Evolutionary conservation across 2,113 vertebrate species (phyloP).

Genomic region (Stercorarius parasiticus): DNA sequence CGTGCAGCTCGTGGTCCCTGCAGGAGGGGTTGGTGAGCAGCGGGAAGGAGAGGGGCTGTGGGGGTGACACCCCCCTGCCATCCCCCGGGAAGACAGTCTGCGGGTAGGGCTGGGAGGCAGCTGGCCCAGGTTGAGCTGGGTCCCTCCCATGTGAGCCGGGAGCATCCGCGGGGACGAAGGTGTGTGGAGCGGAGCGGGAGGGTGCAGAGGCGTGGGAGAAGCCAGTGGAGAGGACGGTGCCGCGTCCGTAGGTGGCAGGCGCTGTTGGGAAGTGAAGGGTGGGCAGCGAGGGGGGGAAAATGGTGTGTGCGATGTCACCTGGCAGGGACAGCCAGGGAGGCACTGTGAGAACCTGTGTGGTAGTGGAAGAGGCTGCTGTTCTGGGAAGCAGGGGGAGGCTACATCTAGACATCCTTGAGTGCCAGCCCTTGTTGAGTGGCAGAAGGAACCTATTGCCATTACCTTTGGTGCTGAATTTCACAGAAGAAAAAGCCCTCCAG

Average conservation of each 20-base stretch:
- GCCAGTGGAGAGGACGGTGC: accelerated
- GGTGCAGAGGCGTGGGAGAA: accelerated
- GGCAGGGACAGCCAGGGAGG: neutral
- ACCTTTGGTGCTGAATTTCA: neutral
- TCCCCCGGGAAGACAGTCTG: neutral
- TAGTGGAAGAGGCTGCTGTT: neutral
- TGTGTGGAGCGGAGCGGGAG: accelerated
- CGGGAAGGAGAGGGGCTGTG: neutral
- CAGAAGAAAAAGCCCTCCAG: neutral
- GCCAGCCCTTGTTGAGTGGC: neutral
- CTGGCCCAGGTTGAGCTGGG: neutral
- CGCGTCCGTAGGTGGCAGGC: accelerated
- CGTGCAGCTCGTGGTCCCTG: accelerated
- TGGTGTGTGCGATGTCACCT: neutral
- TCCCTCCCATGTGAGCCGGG: too few species aligned
- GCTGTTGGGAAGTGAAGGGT: neutral
- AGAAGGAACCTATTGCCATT: neutral
- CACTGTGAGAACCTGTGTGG: neutral
- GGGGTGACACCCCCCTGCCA: neutral
- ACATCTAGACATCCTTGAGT: accelerated
- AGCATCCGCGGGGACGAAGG: neutral
- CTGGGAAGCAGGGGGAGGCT: neutral
- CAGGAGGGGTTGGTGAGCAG: neutral
- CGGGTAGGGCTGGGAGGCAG: neutral
- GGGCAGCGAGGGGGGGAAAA: neutral